Base-by-base conservation (phyloP, 2,888 invertebrate species). In the Tribolium freemani region DNA sequence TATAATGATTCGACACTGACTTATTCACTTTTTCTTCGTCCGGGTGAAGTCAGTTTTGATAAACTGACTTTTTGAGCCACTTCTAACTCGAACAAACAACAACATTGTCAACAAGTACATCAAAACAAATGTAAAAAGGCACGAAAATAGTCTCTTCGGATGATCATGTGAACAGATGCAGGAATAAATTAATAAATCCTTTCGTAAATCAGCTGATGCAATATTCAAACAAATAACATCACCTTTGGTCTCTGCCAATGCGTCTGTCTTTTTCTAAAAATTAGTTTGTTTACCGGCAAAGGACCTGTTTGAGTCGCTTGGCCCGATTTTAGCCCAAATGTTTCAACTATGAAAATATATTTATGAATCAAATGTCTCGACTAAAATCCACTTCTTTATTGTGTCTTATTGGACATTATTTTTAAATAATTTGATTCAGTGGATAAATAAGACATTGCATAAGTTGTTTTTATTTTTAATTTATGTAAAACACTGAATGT, bases 1-100 rank as follows among this genome's bases (percentile, higher is more conserved):
- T n/a, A 64, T 61, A 45, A 56, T 56, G 31, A 0, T 56, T 38
- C n/a, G 38, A 38, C n/a, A 38, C 8, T 38, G 38, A 38, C 38
- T 38, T 38, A 38, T n/a, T 38, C 8, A 38, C 8, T 38, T 38
- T 38, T 38, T 38, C 1, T 38, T 38, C 2, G 8, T 6, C 5
- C 4, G 5, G 26, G 1, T 26, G 26, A 26, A 26, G 26, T 3
- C 26, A 38, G 38, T 38, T 38, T 38, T 38, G 38, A 38, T 38
- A 38, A 38, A 6, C 38, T 38, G 38, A 38, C 38, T 38, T 38
- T 38, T 38, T 38, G 38, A 38, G 26, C 26, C 26, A 38, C 38
- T 38, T 38, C 8, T 38, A 38, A 38, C 8, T 38, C 3, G 2
- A 5, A 26, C 8, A 38, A 38, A 38, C 8, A 38, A 38, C 38